phyloP scores from a whole-genome alignment of 2,113 vertebrate genomes.

The Brachirus orientalis region DNA sequence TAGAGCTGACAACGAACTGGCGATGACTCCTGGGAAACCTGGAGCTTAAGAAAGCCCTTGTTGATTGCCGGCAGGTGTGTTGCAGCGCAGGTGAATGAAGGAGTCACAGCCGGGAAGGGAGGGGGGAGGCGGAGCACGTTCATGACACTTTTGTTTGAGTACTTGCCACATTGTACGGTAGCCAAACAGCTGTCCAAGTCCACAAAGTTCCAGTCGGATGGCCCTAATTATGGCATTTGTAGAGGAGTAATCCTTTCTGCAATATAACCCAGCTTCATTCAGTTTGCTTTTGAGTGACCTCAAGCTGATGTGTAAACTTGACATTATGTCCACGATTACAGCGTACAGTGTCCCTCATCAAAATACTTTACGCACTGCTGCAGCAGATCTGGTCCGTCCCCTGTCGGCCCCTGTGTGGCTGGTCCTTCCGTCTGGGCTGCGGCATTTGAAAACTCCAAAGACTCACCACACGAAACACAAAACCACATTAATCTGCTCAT shows the following conservation, averaged over 20 bases:
- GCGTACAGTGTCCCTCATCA: background rate
- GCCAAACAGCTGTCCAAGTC: slow-evolving; percentile 16
- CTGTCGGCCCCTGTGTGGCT: fast-evolving
- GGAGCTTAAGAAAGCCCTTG: too few species aligned
- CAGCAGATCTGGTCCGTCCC: too few species aligned
- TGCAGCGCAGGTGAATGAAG: too few species aligned
- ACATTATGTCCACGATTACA: slow-evolving; percentile 20
- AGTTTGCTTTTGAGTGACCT: background rate
- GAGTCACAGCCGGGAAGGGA: too few species aligned
- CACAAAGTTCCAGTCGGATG: background rate
- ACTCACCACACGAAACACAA: too few species aligned
- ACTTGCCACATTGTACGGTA: slow-evolving; percentile 10
- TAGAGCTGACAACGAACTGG: too few species aligned
- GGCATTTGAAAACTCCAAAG: too few species aligned
- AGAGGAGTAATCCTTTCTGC: slow-evolving; percentile 1
- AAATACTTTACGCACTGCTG: background rate
- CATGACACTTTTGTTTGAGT: slow-evolving; percentile 14
- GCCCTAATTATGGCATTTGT: background rate
- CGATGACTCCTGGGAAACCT: too few species aligned
- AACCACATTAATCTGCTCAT: too few species aligned
- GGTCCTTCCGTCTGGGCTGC: too few species aligned
- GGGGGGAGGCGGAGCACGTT: too few species aligned
- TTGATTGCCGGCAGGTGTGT: too few species aligned
- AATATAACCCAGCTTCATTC: background rate
- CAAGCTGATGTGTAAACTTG: slow-evolving; percentile 6